Conservation (phyloP, 2,888 invertebrate genomes). For the Microctonus brassicae region DNA sequence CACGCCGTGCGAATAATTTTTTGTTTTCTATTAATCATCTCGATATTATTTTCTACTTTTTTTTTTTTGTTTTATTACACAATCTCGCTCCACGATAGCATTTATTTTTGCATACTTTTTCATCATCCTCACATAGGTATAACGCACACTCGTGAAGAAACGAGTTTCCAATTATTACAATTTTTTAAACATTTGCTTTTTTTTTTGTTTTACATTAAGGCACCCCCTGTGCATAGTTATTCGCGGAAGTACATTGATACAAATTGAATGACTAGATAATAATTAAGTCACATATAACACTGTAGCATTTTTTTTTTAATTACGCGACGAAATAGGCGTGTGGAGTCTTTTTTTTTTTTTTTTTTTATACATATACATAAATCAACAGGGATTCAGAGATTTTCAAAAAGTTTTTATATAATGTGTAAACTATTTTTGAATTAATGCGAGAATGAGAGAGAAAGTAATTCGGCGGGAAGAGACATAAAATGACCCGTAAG, state of each 20-base stretch:
- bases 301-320: constrained; percentile 42
- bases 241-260: constrained; percentile 51
- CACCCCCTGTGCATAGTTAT: constrained; percentile 61
- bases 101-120: constrained; percentile 30
- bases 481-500: constrained; percentile 17
- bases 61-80: constrained; percentile 30
- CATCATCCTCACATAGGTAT: constrained; percentile 10
- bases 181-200: constrained; percentile 34
- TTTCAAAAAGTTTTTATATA: constrained; percentile 8
- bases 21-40: constrained; percentile 28
- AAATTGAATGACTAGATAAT: constrained; percentile 51
- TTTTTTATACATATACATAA: constrained; percentile 10
- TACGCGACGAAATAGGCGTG: constrained; percentile 37
- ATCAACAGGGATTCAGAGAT: constrained; percentile 18
- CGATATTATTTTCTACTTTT: constrained; percentile 31
- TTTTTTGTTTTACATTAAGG: constrained; percentile 52
- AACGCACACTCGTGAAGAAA: constrained; percentile 15
- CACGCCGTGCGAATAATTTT: constrained; percentile 39
- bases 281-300: constrained; percentile 49
- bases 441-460: constrained; percentile 34
- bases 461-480: constrained; percentile 31
- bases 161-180: constrained; percentile 41
- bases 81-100: constrained; percentile 11
- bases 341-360: constrained; percentile 23
- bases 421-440: constrained; percentile 1